Conservation (phyloP, 1,140 invertebrate species). For the Drosophila repletoides region DNA sequence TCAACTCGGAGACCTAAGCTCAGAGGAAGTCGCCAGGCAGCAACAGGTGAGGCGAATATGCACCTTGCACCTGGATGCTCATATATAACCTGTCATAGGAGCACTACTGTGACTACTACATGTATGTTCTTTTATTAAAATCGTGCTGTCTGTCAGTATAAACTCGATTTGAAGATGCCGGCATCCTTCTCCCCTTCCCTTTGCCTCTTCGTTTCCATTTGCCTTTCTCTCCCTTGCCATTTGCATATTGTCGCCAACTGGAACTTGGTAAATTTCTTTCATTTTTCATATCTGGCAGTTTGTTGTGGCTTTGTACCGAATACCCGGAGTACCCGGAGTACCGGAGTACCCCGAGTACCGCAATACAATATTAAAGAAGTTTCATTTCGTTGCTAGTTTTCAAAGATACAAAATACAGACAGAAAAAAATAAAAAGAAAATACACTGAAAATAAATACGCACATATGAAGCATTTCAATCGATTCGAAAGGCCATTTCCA, state of each 20-base stretch:
- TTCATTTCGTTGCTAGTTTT: slow-evolving; percentile 13
- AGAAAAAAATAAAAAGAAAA: neutral
- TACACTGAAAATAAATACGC: slow-evolving; percentile 1
- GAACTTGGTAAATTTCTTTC: slow-evolving; percentile 45
- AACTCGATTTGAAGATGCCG: slow-evolving; percentile 60
- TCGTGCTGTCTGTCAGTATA: slow-evolving; percentile 59
- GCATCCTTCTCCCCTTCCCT: no score
- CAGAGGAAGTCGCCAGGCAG: slow-evolving; percentile 20
- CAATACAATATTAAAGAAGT: slow-evolving; percentile 43
- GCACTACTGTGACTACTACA: neutral
- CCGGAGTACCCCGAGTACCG: no score
- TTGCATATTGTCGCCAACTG: slow-evolving; percentile 36
- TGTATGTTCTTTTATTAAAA: slow-evolving; percentile 64
- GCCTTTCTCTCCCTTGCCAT: slow-evolving; percentile 18
- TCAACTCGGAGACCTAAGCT: slow-evolving; percentile 12
- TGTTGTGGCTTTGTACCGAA: slow-evolving; percentile 19
- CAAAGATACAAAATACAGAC: neutral
- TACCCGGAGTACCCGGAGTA: no score
- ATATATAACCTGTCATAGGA: no score
- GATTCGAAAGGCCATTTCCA: no score
- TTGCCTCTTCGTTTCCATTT: no score
- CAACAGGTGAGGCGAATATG: slow-evolving; percentile 54
- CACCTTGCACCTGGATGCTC: no score
- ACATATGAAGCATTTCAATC: no score
- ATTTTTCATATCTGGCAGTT: slow-evolving; percentile 34